Percentiles rank a stretch among this genome's conserved stretches.
phyloP scores from a whole-genome alignment of 2,113 vertebrate genomes.

The Zingel zingel region DNA sequence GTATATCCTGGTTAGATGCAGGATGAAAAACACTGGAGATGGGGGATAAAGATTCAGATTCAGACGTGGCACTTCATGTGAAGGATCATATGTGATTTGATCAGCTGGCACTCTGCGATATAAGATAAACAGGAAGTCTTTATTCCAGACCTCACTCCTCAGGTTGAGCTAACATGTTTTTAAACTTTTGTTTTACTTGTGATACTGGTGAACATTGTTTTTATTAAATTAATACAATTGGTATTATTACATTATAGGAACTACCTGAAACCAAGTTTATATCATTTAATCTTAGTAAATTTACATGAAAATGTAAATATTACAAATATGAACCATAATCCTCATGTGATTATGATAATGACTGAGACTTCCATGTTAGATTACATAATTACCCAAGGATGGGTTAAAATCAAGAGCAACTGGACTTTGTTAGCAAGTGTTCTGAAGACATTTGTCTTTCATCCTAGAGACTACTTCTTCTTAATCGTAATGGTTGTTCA shows the following conservation, averaged over 20 bases:
- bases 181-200: background rate
- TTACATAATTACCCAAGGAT: too few species aligned
- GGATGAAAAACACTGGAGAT: constrained; percentile 17
- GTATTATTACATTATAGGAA: background rate
- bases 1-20: background rate
- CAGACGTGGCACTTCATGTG: background rate
- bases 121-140: too few species aligned
- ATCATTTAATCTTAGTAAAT: too few species aligned
- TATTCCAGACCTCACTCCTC: too few species aligned
- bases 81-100: background rate
- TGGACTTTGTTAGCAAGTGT: too few species aligned
- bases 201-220: background rate
- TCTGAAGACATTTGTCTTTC: too few species aligned
- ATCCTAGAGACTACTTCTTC: too few species aligned
- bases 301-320: too few species aligned
- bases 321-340: too few species aligned
- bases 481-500: too few species aligned
- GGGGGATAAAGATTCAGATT: background rate
- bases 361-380: background rate
- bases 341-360: background rate
- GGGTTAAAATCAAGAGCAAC: too few species aligned
- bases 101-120: background rate
- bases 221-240: background rate
- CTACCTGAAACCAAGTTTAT: background rate
- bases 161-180: background rate